Evolutionary conservation across 2,113 vertebrate species (phyloP), one percentile per base, ranked within the genome.

Genomic region (Pycnonotus jocosus): DNA sequence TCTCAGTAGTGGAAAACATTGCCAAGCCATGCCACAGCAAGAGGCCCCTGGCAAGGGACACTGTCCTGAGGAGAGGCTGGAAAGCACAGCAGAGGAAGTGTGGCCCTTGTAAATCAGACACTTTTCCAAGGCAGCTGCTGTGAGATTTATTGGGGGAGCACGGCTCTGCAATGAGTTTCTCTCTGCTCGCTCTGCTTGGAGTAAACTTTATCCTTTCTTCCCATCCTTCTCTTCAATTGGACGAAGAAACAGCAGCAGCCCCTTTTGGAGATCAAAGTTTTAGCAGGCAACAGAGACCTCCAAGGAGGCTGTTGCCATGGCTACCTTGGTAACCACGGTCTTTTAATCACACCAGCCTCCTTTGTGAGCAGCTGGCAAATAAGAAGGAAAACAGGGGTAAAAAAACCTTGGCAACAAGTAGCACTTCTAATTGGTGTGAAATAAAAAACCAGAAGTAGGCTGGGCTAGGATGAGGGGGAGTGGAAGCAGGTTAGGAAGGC

Each of bases 221-320:
- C 83, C 35, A 51, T 86, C 45, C 60, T 86, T 95, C 78, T 62
- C 84, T 97, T 87, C 96, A 97, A 93, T 76, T 92, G 95, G 71
- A 77, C 16, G 33, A 87, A 86, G 78, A 97, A 97, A 95, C 90
- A 95, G 96, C 94, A 97, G 94, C 95, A 94, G 95, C 74, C 71
- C 74, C 94, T 97, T 93, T 92, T 66, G 74, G 95, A 97, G 97
- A 98, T 98, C 98, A 98, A 98, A 98, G 97, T 97, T 98, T 97
- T 97, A 97, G 96, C 94, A 97, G 97, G 97, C 98, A 96, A 98
- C 97, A 97, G 98, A 98, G 97, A 98, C 97, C 97, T 94, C 95
- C 96, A 72, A 97, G 96, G 97, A 97, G 92, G 96, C 93, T 90
- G 98, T 99, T 97, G 96, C 98, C 97, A 99, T 98, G 98, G 98